These are phyloP conservation scores for Mythimna impura DNA, from an alignment of 2,888 invertebrate species.

Conservation along the genomic window DNA sequence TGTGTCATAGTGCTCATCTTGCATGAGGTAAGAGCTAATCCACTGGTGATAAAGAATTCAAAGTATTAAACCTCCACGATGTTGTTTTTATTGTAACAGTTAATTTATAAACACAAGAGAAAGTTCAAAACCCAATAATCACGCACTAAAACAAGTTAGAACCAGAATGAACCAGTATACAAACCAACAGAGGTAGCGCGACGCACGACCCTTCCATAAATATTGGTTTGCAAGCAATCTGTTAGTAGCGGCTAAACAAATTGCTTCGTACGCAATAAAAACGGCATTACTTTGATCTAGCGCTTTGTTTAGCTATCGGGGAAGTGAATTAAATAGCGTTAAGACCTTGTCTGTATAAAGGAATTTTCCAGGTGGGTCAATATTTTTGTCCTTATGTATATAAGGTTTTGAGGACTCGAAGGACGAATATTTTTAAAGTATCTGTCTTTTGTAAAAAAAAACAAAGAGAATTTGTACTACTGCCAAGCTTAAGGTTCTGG, in stretches of 20 bases:
- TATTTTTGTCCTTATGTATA: neutral
- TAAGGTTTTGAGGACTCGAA: neutral
- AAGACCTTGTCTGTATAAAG: constrained; percentile 4
- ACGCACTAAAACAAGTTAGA: constrained; percentile 25
- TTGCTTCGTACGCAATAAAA: constrained; percentile 65
- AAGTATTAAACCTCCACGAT: too few species aligned
- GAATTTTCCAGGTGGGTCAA: neutral
- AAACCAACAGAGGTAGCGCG: constrained; percentile 37
- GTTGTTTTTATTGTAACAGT: neutral
- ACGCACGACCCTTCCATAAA: constrained; percentile 61
- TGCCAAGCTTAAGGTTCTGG: too few species aligned
- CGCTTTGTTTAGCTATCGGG: constrained; percentile 32
- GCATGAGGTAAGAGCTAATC: too few species aligned
- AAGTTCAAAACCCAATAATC: constrained; percentile 5
- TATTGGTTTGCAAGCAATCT: constrained; percentile 65
- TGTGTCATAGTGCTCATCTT: too few species aligned
- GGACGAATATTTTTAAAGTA: neutral
- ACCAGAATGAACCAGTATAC: constrained; percentile 27
- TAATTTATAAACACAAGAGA: neutral
- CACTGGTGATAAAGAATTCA: too few species aligned
- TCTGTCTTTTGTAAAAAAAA: neutral
- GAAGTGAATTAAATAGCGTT: constrained; percentile 52
- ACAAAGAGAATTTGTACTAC: too few species aligned
- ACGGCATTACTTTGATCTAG: constrained; percentile 59
- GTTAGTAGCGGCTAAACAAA: constrained; percentile 62